These are phyloP conservation scores for Bursaphelenchus okinawaensis DNA, from an alignment of 2,888 invertebrate species.

Conservation along the genomic window DNA sequence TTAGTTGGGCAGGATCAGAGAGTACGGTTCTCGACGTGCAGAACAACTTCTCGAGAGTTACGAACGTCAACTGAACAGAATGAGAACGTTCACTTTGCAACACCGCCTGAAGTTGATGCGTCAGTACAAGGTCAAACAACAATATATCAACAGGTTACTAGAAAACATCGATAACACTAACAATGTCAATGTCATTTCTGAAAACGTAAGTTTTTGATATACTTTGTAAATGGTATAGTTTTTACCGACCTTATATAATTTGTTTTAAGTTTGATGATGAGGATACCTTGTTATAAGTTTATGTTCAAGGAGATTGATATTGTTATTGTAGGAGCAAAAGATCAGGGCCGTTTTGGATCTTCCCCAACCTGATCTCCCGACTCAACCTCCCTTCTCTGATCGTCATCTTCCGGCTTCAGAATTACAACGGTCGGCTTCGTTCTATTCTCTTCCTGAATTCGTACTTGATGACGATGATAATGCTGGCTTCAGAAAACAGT, in stretches of 20 bases:
- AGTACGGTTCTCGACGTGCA: slow-evolving; percentile 76
- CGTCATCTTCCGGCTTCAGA: neutral
- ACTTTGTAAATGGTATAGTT: too few species aligned
- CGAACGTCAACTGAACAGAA: slow-evolving; percentile 69
- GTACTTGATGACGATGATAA: slow-evolving; percentile 42
- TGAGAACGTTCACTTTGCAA: slow-evolving; percentile 56
- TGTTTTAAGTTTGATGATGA: too few species aligned
- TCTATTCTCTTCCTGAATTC: slow-evolving; percentile 55
- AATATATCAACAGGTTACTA: slow-evolving; percentile 53
- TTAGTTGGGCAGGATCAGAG: slow-evolving; percentile 62
- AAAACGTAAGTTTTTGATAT: slow-evolving; percentile 31
- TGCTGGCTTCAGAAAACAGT: neutral
- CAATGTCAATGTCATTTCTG: slow-evolving; percentile 38
- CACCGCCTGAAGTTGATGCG: slow-evolving; percentile 55
- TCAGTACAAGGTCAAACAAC: slow-evolving; percentile 53
- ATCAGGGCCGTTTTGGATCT: slow-evolving; percentile 49
- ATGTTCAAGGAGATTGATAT: neutral
- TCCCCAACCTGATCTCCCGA: slow-evolving; percentile 15
- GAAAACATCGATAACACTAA: slow-evolving; percentile 43
- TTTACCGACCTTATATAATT: too few species aligned
- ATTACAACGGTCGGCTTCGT: slow-evolving; percentile 44
- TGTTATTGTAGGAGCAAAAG: slow-evolving; percentile 37
- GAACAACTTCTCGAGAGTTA: slow-evolving; percentile 82
- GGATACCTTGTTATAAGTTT: too few species aligned
- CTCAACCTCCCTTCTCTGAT: neutral